Base-by-base conservation (phyloP, 2,888 invertebrate genomes). In the Caenorhabditis sinica region DNA sequence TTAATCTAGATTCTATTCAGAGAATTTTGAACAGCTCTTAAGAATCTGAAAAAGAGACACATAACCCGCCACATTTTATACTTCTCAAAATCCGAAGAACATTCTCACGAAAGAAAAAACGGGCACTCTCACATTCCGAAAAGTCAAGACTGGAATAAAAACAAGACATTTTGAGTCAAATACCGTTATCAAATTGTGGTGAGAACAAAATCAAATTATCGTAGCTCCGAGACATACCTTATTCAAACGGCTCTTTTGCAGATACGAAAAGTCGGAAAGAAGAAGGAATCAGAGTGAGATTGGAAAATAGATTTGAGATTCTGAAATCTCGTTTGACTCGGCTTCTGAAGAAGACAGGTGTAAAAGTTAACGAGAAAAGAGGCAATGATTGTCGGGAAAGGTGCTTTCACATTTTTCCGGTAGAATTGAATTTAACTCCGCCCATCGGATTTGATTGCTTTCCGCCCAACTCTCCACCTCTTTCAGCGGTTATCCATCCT, bases 301-400 rank as follows among this genome's bases (percentile, higher is more conserved):
- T 61, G n/a, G 9, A 61, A 36, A 61, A 61, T 61, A 61, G 40
- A 13, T 23, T 20, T 60, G 60, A 33, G 60, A 60, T 60, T 36
- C 20, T 36, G n/a, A 28, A 56, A 15, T 23, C 40, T 40, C 61
- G 36, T 36, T 20, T 13, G 30, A 13, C 40, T 40, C 40, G 40
- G 40, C 13, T 40, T n/a, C 56, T 13, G 56, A 30, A n/a, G 43
- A 45, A 20, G 20, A 20, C 65, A 65, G 65, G 65, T 65, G 65
- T 65, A 45, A 65, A 65, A 65, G 65, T 45, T 49, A 45, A 65
- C 65, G 45, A 65, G 65, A 65, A 65, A 65, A 45, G 11, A 17
- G 20, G 25, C 36, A 23, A 40, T n/a, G 28, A 15, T 61, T 61
- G 33, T 45, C 45, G 20, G 63, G 9, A 20, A 66, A 66, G 20